Base-by-base conservation (phyloP, 1,140 invertebrate genomes). In the Pomacea maculata region DNA sequence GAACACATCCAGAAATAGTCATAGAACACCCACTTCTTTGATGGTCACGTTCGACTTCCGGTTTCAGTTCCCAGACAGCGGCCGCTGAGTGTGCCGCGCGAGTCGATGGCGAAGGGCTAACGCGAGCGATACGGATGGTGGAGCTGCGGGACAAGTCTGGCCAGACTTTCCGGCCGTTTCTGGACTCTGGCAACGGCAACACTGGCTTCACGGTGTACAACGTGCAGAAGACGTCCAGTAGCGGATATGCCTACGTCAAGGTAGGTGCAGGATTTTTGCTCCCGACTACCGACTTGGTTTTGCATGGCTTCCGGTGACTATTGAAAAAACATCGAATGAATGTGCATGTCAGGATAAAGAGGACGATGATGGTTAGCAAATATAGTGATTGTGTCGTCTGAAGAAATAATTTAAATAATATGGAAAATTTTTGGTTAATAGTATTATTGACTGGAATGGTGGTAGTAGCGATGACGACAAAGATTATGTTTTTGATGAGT, bases 111-210 rank as follows among this genome's bases (percentile, higher is more conserved):
- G 55, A 79, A 17, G 34, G 54, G 21, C 76, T 80, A 17, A 75
- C 71, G 0, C 10, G 54, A 21, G 68, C 64, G 14, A 83, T 85
- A 21, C 54, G 70, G 70, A 61, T 55, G 10, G 74, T 77, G 9
- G 15, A 70, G 12, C 57, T 85, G 15, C 25, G 65, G 54, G n/a
- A 63, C n/a, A 52, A 64, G 63, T 45, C 80, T 17, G 78, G 82
- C 9, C 75, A 67, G 12, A 34, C n/a, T 19, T 79, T 78, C 52
- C 74, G 61, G 25, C 80, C 84, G 12, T 88, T 87, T 78, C 83
- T 85, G 57, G 80, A 81, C 29, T 81, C 84, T n/a, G 84, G 85
- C 0, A 88, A 88, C 78, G 87, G 87, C 15, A 84, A 84, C 55
- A 81, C 84, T 25, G 86, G 86, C 4, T 87, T 85, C 70, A 83